These are phyloP conservation scores for Caenorhabditis tropicalis DNA, from an alignment of 1,140 invertebrate species.

Conservation along the genomic window DNA sequence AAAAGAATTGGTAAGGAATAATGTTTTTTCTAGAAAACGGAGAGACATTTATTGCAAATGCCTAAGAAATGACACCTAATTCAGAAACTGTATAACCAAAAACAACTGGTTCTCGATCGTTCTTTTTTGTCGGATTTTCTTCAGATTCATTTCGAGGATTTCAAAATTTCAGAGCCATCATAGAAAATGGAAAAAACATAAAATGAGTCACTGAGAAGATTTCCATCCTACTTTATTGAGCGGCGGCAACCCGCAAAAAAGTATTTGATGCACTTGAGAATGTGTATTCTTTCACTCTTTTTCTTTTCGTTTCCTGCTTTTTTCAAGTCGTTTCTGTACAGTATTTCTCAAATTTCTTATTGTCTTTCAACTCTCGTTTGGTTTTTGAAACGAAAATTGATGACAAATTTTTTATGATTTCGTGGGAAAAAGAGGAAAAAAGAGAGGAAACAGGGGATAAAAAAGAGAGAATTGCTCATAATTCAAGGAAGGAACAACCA, in stretches of 20 bases:
- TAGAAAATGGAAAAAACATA: neutral
- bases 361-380: neutral
- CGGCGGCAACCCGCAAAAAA: conserved; percentile 10
- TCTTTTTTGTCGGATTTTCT: too few relatives aligned
- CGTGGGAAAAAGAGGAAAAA: neutral
- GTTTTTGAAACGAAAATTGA: neutral
- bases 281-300: neutral
- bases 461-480: neutral
- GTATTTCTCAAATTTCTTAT: conserved; percentile 38
- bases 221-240: neutral
- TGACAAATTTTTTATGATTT: conserved; percentile 24
- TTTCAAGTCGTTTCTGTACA: neutral
- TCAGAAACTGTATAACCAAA: too few relatives aligned
- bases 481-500: too few relatives aligned
- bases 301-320: neutral
- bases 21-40: too few relatives aligned
- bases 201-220: conserved; percentile 6
- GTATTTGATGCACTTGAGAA: conserved; percentile 39
- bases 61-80: too few relatives aligned
- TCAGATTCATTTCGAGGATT: neutral
- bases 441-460: neutral
- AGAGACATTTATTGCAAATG: too few relatives aligned
- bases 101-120: too few relatives aligned
- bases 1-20: neutral
- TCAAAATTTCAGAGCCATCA: neutral